Percentiles rank a stretch among this genome's conserved stretches.
Conservation (phyloP, 2,888 invertebrate genomes). For the Priapulus caudatus region DNA sequence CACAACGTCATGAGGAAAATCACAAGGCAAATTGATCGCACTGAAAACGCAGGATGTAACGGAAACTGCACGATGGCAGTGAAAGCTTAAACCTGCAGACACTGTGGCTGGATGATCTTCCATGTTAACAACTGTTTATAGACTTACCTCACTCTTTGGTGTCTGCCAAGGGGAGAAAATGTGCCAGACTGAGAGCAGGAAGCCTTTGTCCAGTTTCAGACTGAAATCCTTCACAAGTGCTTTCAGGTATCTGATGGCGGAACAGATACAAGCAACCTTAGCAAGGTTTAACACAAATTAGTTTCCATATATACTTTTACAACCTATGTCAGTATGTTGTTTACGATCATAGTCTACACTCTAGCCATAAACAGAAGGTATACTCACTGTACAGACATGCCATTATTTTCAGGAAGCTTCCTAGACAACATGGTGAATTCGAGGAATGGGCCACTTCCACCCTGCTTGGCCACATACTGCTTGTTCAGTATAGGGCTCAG, state of each 20-base stretch:
- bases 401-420: constrained; percentile 32
- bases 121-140: too few species aligned
- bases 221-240: constrained; percentile 54
- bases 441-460: constrained; percentile 49
- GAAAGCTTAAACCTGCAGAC: too few species aligned
- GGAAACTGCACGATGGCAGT: too few species aligned
- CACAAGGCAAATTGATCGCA: too few species aligned
- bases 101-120: too few species aligned
- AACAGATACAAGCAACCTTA: constrained; percentile 14
- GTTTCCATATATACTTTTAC: too few species aligned
- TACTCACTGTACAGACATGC: constrained; percentile 37
- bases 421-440: constrained; percentile 35
- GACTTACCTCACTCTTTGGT: constrained; percentile 49
- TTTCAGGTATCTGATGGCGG: constrained; percentile 44
- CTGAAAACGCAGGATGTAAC: too few species aligned
- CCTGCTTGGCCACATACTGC: constrained; percentile 40
- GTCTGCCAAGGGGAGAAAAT: constrained; percentile 49
- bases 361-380: too few species aligned
- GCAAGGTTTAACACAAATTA: too few species aligned
- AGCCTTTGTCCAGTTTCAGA: constrained; percentile 56
- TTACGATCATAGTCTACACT: too few species aligned
- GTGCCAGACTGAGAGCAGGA: constrained; percentile 50
- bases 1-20: too few species aligned
- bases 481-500: constrained; percentile 50
- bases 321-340: too few species aligned